These are phyloP conservation scores for Diabrotica virgifera DNA, from an alignment of 1,140 invertebrate species.

Conservation along the genomic window DNA sequence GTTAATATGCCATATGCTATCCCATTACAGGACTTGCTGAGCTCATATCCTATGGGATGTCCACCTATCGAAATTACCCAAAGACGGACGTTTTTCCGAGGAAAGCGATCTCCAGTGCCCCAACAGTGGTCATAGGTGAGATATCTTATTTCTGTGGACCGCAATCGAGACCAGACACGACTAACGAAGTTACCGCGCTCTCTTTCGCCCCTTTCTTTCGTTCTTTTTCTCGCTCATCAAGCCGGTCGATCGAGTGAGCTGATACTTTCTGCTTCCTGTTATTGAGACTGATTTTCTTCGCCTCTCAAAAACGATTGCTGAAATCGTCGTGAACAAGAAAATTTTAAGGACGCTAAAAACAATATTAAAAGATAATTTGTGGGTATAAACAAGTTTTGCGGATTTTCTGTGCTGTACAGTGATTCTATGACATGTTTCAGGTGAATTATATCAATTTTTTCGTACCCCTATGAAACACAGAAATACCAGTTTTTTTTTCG, in stretches of 20 bases:
- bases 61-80: constrained; percentile 13
- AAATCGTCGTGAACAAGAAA: too few relatives aligned
- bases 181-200: constrained; percentile 31
- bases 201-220: neutral
- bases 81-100: constrained; percentile 20
- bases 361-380: too few relatives aligned
- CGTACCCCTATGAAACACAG: too few relatives aligned
- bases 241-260: constrained; percentile 11
- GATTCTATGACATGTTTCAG: too few relatives aligned
- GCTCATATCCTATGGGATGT: constrained; percentile 31
- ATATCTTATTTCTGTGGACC: constrained; percentile 34
- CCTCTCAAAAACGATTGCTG: too few relatives aligned
- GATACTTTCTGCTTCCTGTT: neutral
- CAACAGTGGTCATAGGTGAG: constrained; percentile 34
- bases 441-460: too few relatives aligned
- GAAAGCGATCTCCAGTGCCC: constrained; percentile 23
- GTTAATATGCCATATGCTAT: constrained; percentile 12
- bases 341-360: too few relatives aligned
- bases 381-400: too few relatives aligned
- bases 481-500: too few relatives aligned
- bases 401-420: too few relatives aligned
- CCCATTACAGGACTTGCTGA: constrained; percentile 20
- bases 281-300: too few relatives aligned
- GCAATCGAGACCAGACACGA: constrained; percentile 37
- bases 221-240: constrained; percentile 24